A percentile compares a stretch with the other conserved stretches of the same genome.
phyloP scores from a whole-genome alignment of 2,797 vertebrate species.

The Stomatorhinus walkeri region DNA sequence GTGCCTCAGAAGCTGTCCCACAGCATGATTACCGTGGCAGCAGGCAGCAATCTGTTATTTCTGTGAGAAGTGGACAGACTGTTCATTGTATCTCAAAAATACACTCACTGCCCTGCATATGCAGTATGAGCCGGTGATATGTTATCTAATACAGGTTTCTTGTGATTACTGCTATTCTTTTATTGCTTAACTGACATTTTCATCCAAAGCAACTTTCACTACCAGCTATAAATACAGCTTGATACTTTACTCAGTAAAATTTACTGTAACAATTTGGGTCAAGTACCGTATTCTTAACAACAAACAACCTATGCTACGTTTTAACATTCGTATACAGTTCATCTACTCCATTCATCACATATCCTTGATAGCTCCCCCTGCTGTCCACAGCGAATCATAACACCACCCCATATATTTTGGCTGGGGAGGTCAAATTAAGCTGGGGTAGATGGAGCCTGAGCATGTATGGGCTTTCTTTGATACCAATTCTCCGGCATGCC shows the following conservation, averaged over 20 bases:
- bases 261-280: neutral
- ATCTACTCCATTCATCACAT: neutral
- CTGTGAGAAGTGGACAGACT: constrained; percentile 20
- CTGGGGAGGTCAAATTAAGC: neutral
- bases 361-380: neutral
- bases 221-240: neutral
- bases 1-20: neutral
- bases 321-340: neutral
- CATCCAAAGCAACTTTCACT: neutral
- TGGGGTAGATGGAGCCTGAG: neutral
- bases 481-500: neutral
- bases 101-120: neutral
- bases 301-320: neutral
- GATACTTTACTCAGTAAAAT: neutral
- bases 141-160: neutral
- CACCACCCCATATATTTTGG: neutral
- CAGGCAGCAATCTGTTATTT: constrained; percentile 18
- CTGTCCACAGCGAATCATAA: neutral
- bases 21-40: neutral
- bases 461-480: neutral
- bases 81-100: constrained; percentile 15
- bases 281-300: neutral
- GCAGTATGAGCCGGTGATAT: neutral
- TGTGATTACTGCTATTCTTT: neutral
- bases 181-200: neutral